Evolutionary conservation across 2,797 vertebrate genomes (phyloP).

Genomic region (Echiichthys vipera): DNA sequence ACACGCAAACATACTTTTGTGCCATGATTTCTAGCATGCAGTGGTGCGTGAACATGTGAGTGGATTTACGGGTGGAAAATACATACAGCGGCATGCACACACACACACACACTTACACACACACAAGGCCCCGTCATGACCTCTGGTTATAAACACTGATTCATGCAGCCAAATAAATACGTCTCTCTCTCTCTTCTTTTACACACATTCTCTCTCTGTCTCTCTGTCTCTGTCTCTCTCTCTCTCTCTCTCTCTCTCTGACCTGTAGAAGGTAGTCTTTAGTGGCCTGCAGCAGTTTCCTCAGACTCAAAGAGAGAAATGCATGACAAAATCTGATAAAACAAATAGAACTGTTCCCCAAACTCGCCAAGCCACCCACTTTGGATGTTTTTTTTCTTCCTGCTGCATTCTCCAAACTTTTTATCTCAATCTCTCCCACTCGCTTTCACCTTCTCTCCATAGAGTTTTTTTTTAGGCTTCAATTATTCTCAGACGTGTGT

Average conservation of each 20-base stretch:
- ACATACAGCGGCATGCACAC: constrained; percentile 16
- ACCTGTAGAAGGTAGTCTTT: constrained; percentile 53
- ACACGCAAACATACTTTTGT: constrained; percentile 8
- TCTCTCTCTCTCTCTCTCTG: constrained; percentile 20
- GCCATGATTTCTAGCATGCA: constrained; percentile 18
- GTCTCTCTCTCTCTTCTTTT: constrained; percentile 19
- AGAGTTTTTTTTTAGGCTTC: constrained; percentile 16
- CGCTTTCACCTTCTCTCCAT: background rate
- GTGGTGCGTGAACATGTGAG: constrained; percentile 43
- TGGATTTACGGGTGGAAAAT: constrained; percentile 63
- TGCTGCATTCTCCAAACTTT: constrained; percentile 21
- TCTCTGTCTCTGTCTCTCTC: background rate
- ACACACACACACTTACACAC: constrained; percentile 22
- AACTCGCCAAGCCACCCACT: constrained; percentile 60
- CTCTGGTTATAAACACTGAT: constrained; percentile 63
- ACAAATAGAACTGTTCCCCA: constrained; percentile 75
- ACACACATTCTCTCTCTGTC: constrained; percentile 15
- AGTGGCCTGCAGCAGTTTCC: constrained; percentile 50
- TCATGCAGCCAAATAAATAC: constrained; percentile 61
- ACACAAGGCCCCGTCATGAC: constrained; percentile 45
- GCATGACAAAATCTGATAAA: constrained; percentile 75
- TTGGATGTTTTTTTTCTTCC: constrained; percentile 3
- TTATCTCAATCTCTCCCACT: background rate
- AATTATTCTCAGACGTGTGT: constrained; percentile 40
- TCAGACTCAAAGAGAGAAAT: constrained; percentile 58